Evolutionary conservation across 2,888 invertebrate species (phyloP), one percentile per base, ranked within the genome.

Genomic region (Xestia c-nigrum): DNA sequence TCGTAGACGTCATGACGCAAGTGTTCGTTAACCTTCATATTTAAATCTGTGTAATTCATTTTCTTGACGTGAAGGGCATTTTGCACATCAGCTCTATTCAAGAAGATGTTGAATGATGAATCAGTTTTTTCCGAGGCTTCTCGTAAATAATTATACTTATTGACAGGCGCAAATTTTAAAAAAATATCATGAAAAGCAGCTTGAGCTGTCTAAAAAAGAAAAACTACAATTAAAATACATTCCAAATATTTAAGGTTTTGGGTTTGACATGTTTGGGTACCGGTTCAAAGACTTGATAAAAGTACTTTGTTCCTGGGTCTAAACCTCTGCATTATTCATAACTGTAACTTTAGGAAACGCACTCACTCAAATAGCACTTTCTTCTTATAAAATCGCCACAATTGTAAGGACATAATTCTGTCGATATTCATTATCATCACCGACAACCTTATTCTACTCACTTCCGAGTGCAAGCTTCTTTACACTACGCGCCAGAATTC

Each of bases 21-120:
- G 7, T 57, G 0, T 0, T 0, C 0, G 2, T 10, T 0, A 40
- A 81, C 86, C 4, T 4, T 0, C 0, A 0, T 0, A 31, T 55
- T 72, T 0, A 5, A 0, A 1, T 0, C 0, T 0, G 0, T 0
- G 16, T 78, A 87, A 0, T 16, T 0, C 38, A 24, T 64, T 43
- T 61, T 79, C 7, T 79, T 86, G 5, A 78, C 87, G n/a, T 88
- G 87, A 31, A 87, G 75, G 1, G 78, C 71, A 1, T n/a, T 66
- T 73, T 88, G 87, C 16, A 88, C 69, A 12, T 77, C 69, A 6
- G 24, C 67, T 47, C 19, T 68, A 71, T 87, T 87, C 47, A 87
- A 72, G 78, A 75, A 84, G 5, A 0, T 6, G 0, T 0, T 7
- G 4, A 3, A 55, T 12, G 10, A 21, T 21, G 10, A 0, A 14